Base-by-base conservation (phyloP, 1,140 invertebrate genomes). In the Neodiprion virginianus region DNA sequence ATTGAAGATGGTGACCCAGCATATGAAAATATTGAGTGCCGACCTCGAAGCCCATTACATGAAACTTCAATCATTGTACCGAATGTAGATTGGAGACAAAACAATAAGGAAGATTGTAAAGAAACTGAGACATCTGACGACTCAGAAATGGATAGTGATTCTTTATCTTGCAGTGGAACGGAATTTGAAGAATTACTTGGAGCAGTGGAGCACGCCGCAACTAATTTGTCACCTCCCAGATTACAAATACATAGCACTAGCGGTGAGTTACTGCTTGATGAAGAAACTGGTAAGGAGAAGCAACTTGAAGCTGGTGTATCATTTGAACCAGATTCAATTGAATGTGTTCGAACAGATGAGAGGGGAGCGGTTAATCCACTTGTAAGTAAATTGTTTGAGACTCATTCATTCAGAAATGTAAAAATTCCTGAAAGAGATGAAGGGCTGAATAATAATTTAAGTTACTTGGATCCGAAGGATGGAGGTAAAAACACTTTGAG, bases 31-130 rank as follows among this genome's bases (percentile, higher is more conserved):
- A 77, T 86, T 74, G 83, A 86, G 76, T 75, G 85, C 79, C 74
- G 92, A 76, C 88, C 92, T 67, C 81, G 89, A 73, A 91, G 91
- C 84, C 91, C 91, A 1, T 82, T 90, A 0, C 90, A 93, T 72
- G 92, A 93, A 82, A 92, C 91, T 0, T 90, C 90, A 0, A 92
- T 92, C 21, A 86, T 92, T 48, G 92, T 93, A 0, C 92, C 92
- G 0, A 89, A 93, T 73, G 91, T 93, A 23, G 89, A 92, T 21
- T 93, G 92, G 92, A 86, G 85, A 28, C 85, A 81, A 61, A 90
- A 88, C 67, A 80, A 86, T 61, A 79, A 84, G 28, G 71, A 88
- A 67, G 85, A 83, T 72, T 40, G 68, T 72, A 71, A 81, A n/a
- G 76, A 80, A 8, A 75, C 76, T 10, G 78, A 74, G 14, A 84